phyloP scores from a whole-genome alignment of 2,113 vertebrate species.

The Micronisus gabar region DNA sequence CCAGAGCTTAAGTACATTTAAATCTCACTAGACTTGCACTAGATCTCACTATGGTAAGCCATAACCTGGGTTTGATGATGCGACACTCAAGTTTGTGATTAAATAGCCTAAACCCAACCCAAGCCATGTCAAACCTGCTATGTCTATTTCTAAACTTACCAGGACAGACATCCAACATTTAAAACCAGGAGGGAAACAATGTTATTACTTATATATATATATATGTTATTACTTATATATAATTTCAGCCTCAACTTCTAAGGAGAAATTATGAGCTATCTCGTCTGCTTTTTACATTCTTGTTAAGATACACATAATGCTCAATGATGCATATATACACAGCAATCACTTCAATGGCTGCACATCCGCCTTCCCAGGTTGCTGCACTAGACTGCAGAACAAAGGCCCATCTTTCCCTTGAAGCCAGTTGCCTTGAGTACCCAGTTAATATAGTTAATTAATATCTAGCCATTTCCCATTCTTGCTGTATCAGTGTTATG shows the following conservation, averaged over 20 bases:
- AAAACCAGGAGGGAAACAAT: background rate
- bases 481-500: constrained; percentile 1
- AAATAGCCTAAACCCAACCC: background rate
- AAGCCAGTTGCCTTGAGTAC: background rate
- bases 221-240: background rate
- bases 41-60: background rate
- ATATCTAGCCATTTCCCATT: background rate
- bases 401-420: background rate
- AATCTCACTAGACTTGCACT: background rate
- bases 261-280: background rate
- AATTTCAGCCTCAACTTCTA: background rate
- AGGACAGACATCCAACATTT: background rate
- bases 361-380: background rate
- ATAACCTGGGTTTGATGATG: background rate
- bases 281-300: background rate
- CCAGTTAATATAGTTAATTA: constrained; percentile 41
- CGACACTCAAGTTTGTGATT: background rate
- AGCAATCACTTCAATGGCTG: background rate
- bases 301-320: background rate
- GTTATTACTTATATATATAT: background rate
- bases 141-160: background rate
- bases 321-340: background rate
- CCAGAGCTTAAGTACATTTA: background rate
- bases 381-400: background rate
- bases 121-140: background rate